Conservation (phyloP, 2,797 vertebrate species). For the Pipistrellus nathusii region DNA sequence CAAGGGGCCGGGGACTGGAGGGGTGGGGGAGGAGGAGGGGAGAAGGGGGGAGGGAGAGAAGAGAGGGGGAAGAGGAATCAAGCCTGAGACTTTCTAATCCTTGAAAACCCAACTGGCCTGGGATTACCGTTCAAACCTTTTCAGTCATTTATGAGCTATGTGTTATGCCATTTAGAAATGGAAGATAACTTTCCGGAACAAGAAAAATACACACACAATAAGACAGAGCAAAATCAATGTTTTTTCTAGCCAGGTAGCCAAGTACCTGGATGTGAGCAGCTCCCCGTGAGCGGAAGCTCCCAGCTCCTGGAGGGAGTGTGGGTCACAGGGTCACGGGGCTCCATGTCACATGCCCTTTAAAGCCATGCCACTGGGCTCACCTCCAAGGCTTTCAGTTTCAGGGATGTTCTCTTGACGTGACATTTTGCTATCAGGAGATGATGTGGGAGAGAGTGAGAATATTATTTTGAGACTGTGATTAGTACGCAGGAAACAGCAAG, state of each 20-base stretch:
- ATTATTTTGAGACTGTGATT: slow-evolving; percentile 51
- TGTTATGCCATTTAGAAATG: background rate
- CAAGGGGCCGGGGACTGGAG: too few relatives aligned
- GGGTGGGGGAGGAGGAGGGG: too few relatives aligned
- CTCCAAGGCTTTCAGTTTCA: background rate
- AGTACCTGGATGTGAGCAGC: background rate
- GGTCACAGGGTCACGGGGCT: background rate
- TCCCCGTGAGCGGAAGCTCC: too few relatives aligned
- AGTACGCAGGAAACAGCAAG: background rate
- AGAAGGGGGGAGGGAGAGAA: too few relatives aligned
- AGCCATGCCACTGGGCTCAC: background rate
- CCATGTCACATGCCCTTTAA: fast-evolving
- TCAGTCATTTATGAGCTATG: background rate
- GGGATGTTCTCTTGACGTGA: background rate
- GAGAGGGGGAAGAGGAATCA: too few relatives aligned
- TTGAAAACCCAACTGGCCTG: background rate
- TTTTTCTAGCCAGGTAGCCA: background rate
- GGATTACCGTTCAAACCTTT: background rate
- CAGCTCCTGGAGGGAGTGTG: background rate
- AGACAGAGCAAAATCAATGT: background rate
- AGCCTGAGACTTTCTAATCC: background rate
- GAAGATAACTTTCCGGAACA: background rate
- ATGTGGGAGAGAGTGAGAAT: background rate
- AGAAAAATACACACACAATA: background rate
- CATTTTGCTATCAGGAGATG: background rate